These are phyloP conservation scores for Bubo bubo DNA, from an alignment of 2,113 vertebrate species.

Conservation along the genomic window DNA sequence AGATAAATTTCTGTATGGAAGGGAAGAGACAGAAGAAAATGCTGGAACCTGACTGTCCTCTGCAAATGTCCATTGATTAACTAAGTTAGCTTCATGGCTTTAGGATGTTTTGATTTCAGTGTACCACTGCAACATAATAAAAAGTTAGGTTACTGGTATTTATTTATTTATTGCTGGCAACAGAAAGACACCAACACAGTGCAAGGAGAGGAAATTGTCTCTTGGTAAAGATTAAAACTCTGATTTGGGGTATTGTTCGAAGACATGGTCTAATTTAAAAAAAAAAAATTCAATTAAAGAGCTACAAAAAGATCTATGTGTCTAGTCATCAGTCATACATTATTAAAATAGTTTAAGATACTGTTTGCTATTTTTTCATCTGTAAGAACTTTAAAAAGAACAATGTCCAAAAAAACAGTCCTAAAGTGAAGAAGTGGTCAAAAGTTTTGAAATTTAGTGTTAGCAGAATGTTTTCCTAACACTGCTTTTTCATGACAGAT, in stretches of 20 bases:
- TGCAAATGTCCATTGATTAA: background rate
- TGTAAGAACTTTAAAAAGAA: background rate
- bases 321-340: conserved; percentile 19
- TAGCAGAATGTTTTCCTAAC: background rate
- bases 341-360: conserved; percentile 40
- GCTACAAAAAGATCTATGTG: background rate
- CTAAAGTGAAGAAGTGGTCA: background rate
- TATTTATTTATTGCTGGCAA: background rate
- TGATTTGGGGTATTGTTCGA: background rate
- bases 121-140: background rate
- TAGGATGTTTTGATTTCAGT: background rate
- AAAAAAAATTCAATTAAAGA: conserved; percentile 9
- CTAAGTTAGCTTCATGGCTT: background rate
- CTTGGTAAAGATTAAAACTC: conserved; percentile 41
- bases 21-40: background rate
- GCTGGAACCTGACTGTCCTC: background rate
- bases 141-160: background rate
- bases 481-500: background rate
- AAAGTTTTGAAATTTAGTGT: background rate
- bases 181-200: background rate
- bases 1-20: background rate
- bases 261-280: conserved; percentile 30
- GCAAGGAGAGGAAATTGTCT: conserved; percentile 46
- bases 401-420: background rate
- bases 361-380: background rate